A percentile compares a stretch with the other conserved stretches of the same genome.
Conservation (phyloP, 2,113 vertebrate species). For the Nicator chloris region DNA sequence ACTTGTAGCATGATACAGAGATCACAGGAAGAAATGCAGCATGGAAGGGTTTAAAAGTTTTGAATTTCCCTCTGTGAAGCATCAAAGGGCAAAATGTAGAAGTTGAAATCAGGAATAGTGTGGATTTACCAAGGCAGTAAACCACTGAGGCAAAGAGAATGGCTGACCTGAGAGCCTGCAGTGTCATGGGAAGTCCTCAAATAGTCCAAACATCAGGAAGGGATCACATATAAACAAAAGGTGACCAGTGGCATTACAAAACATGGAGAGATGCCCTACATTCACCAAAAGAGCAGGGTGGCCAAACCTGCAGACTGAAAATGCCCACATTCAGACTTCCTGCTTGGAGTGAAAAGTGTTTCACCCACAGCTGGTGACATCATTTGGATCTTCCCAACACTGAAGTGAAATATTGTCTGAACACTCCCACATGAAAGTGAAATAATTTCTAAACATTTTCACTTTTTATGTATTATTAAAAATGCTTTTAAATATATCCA, state of each 20-base stretch:
- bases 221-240: not conserved
- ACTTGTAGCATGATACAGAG: not conserved
- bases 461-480: not conserved
- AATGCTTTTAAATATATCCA: not conserved
- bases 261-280: not conserved
- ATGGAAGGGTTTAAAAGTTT: not conserved
- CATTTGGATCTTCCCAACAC: not conserved
- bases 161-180: not conserved
- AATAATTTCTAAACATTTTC: not conserved
- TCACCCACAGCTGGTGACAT: not conserved
- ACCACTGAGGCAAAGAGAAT: not conserved
- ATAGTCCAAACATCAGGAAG: not conserved
- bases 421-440: not conserved
- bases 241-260: not conserved
- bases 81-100: not conserved
- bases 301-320: not conserved
- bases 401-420: not conserved
- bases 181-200: not conserved
- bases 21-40: not conserved
- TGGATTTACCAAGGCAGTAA: not conserved
- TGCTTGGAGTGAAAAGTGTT: not conserved
- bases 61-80: not conserved
- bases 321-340: not conserved
- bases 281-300: not conserved
- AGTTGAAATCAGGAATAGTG: not conserved